Conservation (phyloP, 2,113 vertebrate genomes). For the Cryptoleucopteryx plumbea region DNA sequence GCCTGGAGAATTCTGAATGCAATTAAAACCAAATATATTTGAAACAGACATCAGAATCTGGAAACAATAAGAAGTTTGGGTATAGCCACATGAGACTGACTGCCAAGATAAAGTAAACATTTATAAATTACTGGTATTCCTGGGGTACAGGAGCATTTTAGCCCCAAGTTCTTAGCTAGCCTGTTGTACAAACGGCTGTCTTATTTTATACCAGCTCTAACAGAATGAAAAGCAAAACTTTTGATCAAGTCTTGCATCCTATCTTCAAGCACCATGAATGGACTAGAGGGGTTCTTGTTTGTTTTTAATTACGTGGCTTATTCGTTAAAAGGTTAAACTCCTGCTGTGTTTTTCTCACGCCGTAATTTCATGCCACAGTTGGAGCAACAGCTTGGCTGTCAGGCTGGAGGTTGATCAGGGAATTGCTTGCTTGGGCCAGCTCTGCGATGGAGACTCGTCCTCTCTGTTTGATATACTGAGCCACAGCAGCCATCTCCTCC, state of each 20-base stretch:
- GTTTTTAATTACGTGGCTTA: not conserved
- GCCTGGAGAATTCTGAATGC: not conserved
- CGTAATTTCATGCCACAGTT: not conserved
- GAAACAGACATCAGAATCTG: not conserved
- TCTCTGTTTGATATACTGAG: constrained; percentile 85
- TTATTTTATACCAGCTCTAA: not conserved
- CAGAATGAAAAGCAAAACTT: not conserved
- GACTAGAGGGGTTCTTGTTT: not conserved
- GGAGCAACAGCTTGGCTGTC: constrained; percentile 44
- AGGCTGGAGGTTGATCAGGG: constrained; percentile 86
- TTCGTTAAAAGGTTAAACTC: not conserved
- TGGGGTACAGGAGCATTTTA: not conserved
- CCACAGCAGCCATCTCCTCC: constrained; percentile 86
- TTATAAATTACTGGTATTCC: not conserved
- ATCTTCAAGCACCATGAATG: not conserved
- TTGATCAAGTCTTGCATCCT: not conserved
- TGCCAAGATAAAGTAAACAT: not conserved
- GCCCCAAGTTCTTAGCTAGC: not conserved
- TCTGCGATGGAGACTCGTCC: constrained; percentile 91
- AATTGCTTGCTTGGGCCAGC: constrained; percentile 90
- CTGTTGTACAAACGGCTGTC: not conserved
- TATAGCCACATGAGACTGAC: not conserved
- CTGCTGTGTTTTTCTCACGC: not conserved
- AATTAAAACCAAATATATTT: not conserved
- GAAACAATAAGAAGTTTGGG: not conserved